Base-by-base conservation (phyloP, 2,888 invertebrate species). In the Macaria liturata region DNA sequence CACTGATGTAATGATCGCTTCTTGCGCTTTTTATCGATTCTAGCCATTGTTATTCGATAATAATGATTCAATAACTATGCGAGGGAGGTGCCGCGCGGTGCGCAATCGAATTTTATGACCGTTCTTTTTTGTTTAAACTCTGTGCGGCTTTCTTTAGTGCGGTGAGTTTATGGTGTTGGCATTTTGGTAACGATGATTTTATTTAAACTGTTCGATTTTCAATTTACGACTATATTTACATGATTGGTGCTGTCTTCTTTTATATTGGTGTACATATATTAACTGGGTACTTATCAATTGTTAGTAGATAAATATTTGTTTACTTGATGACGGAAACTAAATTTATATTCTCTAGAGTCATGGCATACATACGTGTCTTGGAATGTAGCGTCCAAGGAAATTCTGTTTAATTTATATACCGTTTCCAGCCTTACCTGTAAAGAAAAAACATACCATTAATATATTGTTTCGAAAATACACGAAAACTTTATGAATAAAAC, bases 1-100 rank as follows among this genome's bases (percentile, higher is more conserved):
- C 75, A 70, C 78, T 83, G 86, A 86, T 81, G 86, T 88, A 89
- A 90, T 83, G 76, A 77, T 74, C 74, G 73, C 72, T 82, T 75
- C 72, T 78, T 83, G 78, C 75, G 79, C 74, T 86, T 85, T 86
- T 86, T 85, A 74, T 75, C 74, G 77, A 78, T 60, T 53, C 51
- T 75, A 74, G 75, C 72, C 58, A 74, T 74, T 76, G 68, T 73
- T 75, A 74, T 72, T 73, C 66, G 71, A 71, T 75, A 66, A 75
- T 66, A 67, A 74, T 78, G 65, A 70, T 74, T 68, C 68, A 74
- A 75, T 75, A 67, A 67, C 64, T 55, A 55, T 48, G 51, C 56
- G 57, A 54, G 54, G 37, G 51, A 47, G 53, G 49, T 57, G 54
- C 54, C 57, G 52, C 59, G 51, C 44, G 53, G 49, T 57, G 54